Evolutionary conservation across 2,113 vertebrate genomes (phyloP).

Genomic region (Eidolon helvum): DNA sequence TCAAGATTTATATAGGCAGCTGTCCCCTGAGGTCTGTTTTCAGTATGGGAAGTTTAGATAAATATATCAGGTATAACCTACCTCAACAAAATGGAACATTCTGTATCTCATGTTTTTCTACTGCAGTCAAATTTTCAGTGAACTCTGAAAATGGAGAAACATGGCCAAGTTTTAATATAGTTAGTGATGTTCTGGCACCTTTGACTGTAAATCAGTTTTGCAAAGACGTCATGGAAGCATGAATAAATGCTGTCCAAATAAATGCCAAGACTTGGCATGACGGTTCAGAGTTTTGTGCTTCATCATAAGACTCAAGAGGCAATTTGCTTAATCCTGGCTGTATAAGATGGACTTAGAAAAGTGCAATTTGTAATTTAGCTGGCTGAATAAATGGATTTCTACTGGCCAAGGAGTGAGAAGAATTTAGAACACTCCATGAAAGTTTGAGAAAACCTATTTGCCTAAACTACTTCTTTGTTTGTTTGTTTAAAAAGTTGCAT

Average conservation of each 20-base stretch:
- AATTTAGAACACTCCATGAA: not conserved
- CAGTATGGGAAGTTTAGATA: not conserved
- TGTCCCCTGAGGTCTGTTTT: not conserved
- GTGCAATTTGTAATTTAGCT: conserved; percentile 67
- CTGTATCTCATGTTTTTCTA: not conserved
- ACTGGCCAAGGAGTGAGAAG: not conserved
- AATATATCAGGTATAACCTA: not conserved
- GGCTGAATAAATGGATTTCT: conserved; percentile 57
- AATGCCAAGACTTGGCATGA: not conserved
- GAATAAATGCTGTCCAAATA: conserved; percentile 53
- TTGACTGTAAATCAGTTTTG: conserved; percentile 18
- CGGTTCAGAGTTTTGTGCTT: not conserved
- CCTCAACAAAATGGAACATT: not conserved
- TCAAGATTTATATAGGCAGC: not conserved
- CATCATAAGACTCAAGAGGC: conserved; percentile 36
- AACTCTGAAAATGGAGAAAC: not conserved
- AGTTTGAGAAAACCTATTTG: not conserved
- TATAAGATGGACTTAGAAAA: conserved; percentile 53
- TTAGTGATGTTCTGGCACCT: conserved; percentile 27
- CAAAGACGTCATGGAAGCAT: not conserved
- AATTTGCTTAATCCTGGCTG: conserved; percentile 68
- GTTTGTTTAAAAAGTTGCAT: not conserved
- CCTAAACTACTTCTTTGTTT: not conserved
- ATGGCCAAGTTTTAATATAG: conserved; percentile 22
- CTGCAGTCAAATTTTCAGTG: not conserved